Percentiles rank a stretch among this genome's conserved stretches.
Evolutionary conservation across 2,888 invertebrate species (phyloP).

Genomic region (Ectemnius cavifrons): DNA sequence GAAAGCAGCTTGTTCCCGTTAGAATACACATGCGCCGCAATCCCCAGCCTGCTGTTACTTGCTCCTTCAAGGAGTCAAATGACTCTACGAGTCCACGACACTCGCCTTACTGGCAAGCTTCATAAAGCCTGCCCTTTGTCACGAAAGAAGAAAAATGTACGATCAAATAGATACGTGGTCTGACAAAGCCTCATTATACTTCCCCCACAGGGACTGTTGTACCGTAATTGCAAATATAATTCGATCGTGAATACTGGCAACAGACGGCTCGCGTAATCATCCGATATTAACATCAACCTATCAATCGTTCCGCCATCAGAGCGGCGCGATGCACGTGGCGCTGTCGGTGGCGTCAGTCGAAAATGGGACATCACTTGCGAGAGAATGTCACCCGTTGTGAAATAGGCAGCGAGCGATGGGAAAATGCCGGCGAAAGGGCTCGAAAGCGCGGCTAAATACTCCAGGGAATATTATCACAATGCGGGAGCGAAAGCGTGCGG

Average conservation of each 20-base stretch:
- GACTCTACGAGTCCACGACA: not conserved
- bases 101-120: not conserved
- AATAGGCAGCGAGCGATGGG: not conserved
- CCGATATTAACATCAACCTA: conserved; percentile 1
- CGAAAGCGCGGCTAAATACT: not conserved
- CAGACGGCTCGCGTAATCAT: conserved; percentile 1
- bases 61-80: not conserved
- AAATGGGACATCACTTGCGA: not conserved
- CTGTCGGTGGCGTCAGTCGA: not conserved
- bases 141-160: not conserved
- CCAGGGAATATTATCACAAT: conserved; percentile 32
- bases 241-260: not conserved
- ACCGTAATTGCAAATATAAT: not conserved
- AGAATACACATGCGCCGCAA: not conserved
- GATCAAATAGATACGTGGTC: not conserved
- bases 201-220: not conserved
- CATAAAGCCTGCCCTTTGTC: not conserved
- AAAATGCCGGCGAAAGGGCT: not conserved
- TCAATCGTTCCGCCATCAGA: conserved; percentile 1
- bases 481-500: conserved; percentile 33
- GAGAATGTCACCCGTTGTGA: not conserved
- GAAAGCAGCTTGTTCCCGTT: not conserved
- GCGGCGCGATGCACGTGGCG: not conserved
- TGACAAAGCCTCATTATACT: not conserved
- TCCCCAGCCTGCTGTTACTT: not conserved